phyloP scores from a whole-genome alignment of 2,888 invertebrate genomes.

The Pristionchus japonicus region DNA sequence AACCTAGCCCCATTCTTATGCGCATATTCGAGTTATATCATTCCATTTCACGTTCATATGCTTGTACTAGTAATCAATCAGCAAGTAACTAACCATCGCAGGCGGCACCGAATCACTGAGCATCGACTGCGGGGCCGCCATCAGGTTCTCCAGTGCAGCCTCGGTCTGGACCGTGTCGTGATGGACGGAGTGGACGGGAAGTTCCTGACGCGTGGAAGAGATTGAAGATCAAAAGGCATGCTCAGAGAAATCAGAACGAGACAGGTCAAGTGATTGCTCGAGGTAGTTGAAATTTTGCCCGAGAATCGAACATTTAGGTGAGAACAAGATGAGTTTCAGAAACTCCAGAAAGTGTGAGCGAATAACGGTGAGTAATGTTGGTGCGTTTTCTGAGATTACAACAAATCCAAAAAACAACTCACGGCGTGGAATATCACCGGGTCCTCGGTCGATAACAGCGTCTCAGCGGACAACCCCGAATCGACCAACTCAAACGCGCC shows the following conservation, averaged over 20 bases:
- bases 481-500: slow-evolving; percentile 57
- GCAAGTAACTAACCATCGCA: slow-evolving; percentile 62
- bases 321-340: background rate
- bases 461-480: slow-evolving; percentile 70
- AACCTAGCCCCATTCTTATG: no score
- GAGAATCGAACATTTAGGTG: background rate
- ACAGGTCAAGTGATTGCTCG: no score
- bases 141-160: slow-evolving; percentile 73
- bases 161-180: slow-evolving; percentile 75
- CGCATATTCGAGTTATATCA: no score
- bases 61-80: no score
- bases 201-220: slow-evolving; percentile 53
- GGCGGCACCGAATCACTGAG: slow-evolving; percentile 69
- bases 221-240: slow-evolving; percentile 56
- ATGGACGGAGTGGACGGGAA: slow-evolving; percentile 75
- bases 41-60: no score
- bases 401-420: background rate
- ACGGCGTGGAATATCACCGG: slow-evolving; percentile 66
- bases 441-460: slow-evolving; percentile 69
- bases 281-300: background rate
- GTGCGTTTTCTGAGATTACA: background rate
- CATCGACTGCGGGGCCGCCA: slow-evolving; percentile 73
- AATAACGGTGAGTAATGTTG: no score
- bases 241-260: background rate
- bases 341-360: no score